phyloP scores from a whole-genome alignment of 2,888 invertebrate species.

The Pantelozetes paolii region DNA sequence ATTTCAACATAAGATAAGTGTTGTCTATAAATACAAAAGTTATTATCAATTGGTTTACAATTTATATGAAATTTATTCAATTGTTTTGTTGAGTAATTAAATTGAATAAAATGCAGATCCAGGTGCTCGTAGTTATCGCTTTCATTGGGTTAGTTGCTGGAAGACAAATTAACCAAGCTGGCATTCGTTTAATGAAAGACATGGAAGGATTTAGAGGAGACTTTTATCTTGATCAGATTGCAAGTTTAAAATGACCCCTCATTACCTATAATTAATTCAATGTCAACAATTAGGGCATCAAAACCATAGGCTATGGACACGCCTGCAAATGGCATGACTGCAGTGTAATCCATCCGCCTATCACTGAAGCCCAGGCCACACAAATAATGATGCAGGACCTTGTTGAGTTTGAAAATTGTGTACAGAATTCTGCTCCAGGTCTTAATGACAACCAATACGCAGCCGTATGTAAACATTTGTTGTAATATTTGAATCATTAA shows the following conservation, averaged over 20 bases:
- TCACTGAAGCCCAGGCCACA: not conserved
- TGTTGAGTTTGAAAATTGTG: conserved; percentile 1
- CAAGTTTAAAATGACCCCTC: not conserved
- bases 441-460: conserved; percentile 26
- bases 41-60: not conserved
- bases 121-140: not conserved
- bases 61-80: not conserved
- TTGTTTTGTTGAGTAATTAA: not conserved
- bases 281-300: not conserved
- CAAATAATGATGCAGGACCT: not conserved
- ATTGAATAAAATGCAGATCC: not conserved
- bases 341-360: not conserved
- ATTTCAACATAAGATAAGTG: not conserved
- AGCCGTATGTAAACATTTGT: not conserved
- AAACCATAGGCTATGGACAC: conserved; percentile 24
- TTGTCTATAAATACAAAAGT: not conserved
- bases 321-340: not conserved
- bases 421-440: not conserved
- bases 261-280: not conserved
- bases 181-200: not conserved
- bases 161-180: not conserved
- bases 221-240: not conserved
- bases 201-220: not conserved
- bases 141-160: not conserved
- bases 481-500: not conserved